Evolutionary conservation across 2,797 vertebrate species (phyloP), one percentile per base, ranked within the genome.

Genomic region (Siniperca obscura): DNA sequence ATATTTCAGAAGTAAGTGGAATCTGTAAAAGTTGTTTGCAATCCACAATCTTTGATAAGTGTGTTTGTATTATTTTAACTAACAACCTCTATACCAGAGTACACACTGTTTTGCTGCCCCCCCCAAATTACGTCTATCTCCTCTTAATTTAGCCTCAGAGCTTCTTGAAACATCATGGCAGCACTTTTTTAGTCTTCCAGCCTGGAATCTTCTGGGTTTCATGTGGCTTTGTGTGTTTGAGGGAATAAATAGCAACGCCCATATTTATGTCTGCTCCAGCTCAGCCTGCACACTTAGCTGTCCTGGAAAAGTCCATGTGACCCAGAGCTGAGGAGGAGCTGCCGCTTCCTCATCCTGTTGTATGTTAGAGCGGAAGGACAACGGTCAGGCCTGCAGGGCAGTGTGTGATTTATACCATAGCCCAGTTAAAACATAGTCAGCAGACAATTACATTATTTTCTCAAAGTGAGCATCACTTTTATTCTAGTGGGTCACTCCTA

Each of bases 221-320:
- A 80, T 90, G 88, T 87, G 89, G 87, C 68, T 91, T 89, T 71
- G 80, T 80, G 81, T 53, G 75, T 72, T 76, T 21, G 72, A 80
- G 80, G 77, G 85, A 88, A 84, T 85, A 91, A 86, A 92, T 65
- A 90, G 88, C 76, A 81, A 89, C 83, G 81, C 89, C 91, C 84
- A 85, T 93, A 88, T 90, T 93, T 90, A 80, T 86, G 89, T 89
- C 89, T 93, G 85, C 75, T 77, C 74, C 78, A 53, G 81, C 84
- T 85, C 88, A 84, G 89, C 77, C 89, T 88, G 91, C 53, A 38
- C 86, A 79, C 84, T 73, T 83, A 90, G 90, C 84, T 83, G 89
- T 89, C 88, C 87, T 90, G 90, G 90, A 93, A 92, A 89, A 91
- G 88, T 82, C 82, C 90, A 89, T 84, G 89, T 93, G 90, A 93